phyloP scores from a whole-genome alignment of 1,140 invertebrate genomes.

The Musca vetustissima region DNA sequence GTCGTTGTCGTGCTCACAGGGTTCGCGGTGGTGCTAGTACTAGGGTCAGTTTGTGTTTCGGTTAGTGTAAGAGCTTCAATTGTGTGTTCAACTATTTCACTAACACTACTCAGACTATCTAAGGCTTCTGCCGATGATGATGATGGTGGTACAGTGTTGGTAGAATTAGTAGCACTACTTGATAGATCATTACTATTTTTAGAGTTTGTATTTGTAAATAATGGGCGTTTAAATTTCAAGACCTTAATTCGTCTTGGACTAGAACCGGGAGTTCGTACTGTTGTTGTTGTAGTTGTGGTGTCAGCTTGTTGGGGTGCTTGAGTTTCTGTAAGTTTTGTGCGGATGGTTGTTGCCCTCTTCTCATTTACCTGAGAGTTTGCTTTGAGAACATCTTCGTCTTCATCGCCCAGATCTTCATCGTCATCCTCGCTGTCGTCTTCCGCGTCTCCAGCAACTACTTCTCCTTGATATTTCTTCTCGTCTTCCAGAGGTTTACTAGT shows the following conservation, averaged over 20 bases:
- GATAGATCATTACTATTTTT: neutral
- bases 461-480: constrained; percentile 39
- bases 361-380: constrained; percentile 28
- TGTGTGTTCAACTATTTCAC: constrained; percentile 17
- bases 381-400: constrained; percentile 25
- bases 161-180: constrained; percentile 28
- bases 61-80: constrained; percentile 10
- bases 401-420: constrained; percentile 22
- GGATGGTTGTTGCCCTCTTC: constrained; percentile 22
- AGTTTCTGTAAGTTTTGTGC: constrained; percentile 20
- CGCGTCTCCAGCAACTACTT: constrained; percentile 35
- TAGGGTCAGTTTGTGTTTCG: neutral
- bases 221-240: constrained; percentile 43
- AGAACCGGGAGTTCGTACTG: constrained; percentile 25
- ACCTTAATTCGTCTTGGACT: constrained; percentile 42
- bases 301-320: constrained; percentile 1
- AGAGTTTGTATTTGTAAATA: constrained; percentile 25
- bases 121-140: constrained; percentile 8
- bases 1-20: constrained; percentile 14
- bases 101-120: constrained; percentile 20
- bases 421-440: constrained; percentile 25
- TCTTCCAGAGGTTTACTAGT: neutral
- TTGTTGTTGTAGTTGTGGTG: constrained; percentile 26
- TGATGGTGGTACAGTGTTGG: constrained; percentile 30
- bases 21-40: constrained; percentile 14